These are phyloP conservation scores for Drosophila subsilvestris DNA, from an alignment of 2,888 invertebrate species.

Conservation along the genomic window DNA sequence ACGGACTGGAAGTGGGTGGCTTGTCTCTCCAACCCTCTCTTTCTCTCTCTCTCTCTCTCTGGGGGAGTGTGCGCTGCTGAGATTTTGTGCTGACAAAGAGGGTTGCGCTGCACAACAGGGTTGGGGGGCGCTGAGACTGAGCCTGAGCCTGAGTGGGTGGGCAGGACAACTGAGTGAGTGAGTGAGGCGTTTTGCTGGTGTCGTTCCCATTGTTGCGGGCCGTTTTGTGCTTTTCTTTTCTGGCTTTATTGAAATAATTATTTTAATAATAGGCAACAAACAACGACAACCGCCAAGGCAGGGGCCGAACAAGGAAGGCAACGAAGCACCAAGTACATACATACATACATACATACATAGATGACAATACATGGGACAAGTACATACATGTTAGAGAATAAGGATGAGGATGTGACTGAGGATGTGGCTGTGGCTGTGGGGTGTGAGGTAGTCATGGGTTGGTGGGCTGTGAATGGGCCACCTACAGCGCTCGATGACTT, in stretches of 20 bases:
- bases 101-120: conserved; percentile 52
- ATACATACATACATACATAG: conserved; percentile 20
- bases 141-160: not conserved
- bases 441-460: conserved; percentile 18
- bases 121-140: not conserved
- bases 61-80: conserved; percentile 44
- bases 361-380: conserved; percentile 36
- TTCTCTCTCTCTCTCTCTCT: conserved; percentile 30
- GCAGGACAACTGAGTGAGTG: not conserved
- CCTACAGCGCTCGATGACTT: conserved; percentile 81
- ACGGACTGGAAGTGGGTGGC: conserved; percentile 62
- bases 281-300: conserved; percentile 54
- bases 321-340: conserved; percentile 36
- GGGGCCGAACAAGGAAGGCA: conserved; percentile 32
- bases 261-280: conserved; percentile 81
- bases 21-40: conserved; percentile 32
- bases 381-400: conserved; percentile 18
- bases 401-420: conserved; percentile 12
- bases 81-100: conserved; percentile 76
- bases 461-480: conserved; percentile 64
- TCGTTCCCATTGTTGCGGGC: conserved; percentile 64
- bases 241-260: conserved; percentile 80
- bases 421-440: conserved; percentile 22
- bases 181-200: conserved; percentile 30
- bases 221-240: conserved; percentile 77